These are phyloP conservation scores for Ferdinandea cuprea DNA, from an alignment of 2,888 invertebrate species.

Conservation along the genomic window DNA sequence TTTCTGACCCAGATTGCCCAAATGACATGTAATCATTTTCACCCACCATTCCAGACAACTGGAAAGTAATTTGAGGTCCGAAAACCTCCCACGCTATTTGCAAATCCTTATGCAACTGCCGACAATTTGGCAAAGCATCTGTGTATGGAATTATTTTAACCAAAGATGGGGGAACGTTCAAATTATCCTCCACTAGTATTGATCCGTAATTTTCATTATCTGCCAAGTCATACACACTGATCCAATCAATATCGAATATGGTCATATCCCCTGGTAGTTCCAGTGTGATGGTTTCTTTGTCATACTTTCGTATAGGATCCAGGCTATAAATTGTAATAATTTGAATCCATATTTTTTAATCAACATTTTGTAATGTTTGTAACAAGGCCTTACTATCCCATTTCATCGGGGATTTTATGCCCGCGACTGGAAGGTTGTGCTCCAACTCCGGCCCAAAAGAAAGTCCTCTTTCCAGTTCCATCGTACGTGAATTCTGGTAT, in stretches of 20 bases:
- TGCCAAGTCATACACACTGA: slow-evolving; percentile 90
- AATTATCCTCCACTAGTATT: slow-evolving; percentile 89
- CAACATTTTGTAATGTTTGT: not conserved
- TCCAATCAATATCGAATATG: slow-evolving; percentile 92
- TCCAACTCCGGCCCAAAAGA: slow-evolving; percentile 95
- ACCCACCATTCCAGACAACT: slow-evolving; percentile 89
- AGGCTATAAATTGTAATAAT: slow-evolving; percentile 85
- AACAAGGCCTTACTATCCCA: slow-evolving; percentile 90
- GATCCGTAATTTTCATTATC: slow-evolving; percentile 88
- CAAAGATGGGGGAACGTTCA: slow-evolving; percentile 94
- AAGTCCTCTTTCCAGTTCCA: slow-evolving; percentile 89
- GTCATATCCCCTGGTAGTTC: slow-evolving; percentile 92
- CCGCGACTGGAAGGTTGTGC: slow-evolving; percentile 94
- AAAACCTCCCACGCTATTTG: slow-evolving; percentile 96
- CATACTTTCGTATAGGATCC: slow-evolving; percentile 90
- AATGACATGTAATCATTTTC: slow-evolving; percentile 94
- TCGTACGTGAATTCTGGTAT: slow-evolving; percentile 91
- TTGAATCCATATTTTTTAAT: too few species aligned
- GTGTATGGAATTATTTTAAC: slow-evolving; percentile 86
- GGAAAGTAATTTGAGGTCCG: slow-evolving; percentile 93
- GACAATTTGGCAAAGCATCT: slow-evolving; percentile 90
- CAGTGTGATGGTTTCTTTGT: slow-evolving; percentile 88
- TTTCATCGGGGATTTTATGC: slow-evolving; percentile 92
- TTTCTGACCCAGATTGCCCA: slow-evolving; percentile 91
- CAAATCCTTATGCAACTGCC: slow-evolving; percentile 92